Evolutionary conservation across 2,113 vertebrate species (phyloP).

Genomic region (Alces alces): DNA sequence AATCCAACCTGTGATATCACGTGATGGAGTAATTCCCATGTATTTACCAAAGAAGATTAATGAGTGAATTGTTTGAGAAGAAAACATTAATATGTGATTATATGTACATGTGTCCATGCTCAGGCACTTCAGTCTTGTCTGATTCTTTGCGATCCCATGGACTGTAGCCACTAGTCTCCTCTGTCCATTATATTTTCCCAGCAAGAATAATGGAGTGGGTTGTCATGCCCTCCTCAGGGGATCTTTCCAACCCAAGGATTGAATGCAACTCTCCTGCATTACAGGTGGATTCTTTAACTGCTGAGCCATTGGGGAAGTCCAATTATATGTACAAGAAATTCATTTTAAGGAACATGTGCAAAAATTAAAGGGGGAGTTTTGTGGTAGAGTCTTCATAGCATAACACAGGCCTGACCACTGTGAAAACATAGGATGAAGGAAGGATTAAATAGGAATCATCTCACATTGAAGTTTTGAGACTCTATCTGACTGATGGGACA

Average conservation of each 20-base stretch:
- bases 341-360: not conserved
- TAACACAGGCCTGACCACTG: not conserved
- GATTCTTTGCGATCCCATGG: not conserved
- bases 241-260: not conserved
- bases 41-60: not conserved
- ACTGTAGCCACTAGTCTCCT: not conserved
- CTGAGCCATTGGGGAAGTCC: not conserved
- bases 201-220: not conserved
- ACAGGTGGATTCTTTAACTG: not conserved
- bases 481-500: not conserved
- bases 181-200: not conserved
- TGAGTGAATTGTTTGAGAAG: not conserved
- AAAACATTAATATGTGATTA: not conserved
- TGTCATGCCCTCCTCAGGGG: not conserved
- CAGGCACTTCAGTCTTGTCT: not conserved
- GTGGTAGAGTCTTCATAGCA: not conserved
- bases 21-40: not conserved
- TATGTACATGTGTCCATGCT: not conserved
- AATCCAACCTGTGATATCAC: not conserved
- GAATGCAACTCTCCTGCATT: not conserved
- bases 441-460: not conserved
- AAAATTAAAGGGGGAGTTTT: not conserved
- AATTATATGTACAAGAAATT: not conserved
- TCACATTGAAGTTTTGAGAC: not conserved
- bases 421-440: not conserved